Conservation (phyloP, 35 echinoderm and acorn worm species). For the Eucidaris tribuloides region DNA sequence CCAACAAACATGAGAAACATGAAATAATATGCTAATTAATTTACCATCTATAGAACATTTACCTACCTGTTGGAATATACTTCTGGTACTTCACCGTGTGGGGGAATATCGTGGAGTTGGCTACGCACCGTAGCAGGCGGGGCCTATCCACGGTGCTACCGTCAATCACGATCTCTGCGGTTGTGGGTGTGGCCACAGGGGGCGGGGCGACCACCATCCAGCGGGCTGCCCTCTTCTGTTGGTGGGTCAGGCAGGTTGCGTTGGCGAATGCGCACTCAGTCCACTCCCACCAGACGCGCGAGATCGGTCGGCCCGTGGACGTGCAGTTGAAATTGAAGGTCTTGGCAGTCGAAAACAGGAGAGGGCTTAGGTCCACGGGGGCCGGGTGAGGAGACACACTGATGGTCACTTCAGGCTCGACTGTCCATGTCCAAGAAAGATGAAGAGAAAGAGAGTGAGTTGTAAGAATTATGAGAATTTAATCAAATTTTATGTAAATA, state of each 20-base stretch:
- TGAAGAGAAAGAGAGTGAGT: background rate
- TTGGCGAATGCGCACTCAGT: background rate
- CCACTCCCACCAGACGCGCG: slow-evolving; percentile 26
- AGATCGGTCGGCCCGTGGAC: slow-evolving; percentile 27
- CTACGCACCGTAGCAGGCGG: slow-evolving; percentile 25
- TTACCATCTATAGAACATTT: background rate
- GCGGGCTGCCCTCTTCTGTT: background rate
- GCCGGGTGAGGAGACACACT: slow-evolving; percentile 1
- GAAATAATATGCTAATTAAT: background rate
- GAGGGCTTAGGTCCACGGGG: background rate
- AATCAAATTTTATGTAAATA: no score
- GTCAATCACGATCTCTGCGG: background rate
- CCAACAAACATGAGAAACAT: background rate
- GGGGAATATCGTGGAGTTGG: background rate
- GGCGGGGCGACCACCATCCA: background rate
- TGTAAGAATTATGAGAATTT: no score
- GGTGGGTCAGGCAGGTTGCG: background rate
- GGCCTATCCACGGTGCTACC: background rate
- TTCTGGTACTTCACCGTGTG: background rate
- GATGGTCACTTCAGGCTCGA: slow-evolving; percentile 28
- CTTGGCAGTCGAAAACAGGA: slow-evolving; percentile 10
- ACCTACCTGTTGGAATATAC: slow-evolving; percentile 39
- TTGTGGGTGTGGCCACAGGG: no score
- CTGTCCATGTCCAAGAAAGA: background rate
- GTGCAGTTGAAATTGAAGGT: slow-evolving; percentile 41